These are phyloP conservation scores for Alentia gelatinosa DNA, from an alignment of 2,888 invertebrate species.

Conservation along the genomic window DNA sequence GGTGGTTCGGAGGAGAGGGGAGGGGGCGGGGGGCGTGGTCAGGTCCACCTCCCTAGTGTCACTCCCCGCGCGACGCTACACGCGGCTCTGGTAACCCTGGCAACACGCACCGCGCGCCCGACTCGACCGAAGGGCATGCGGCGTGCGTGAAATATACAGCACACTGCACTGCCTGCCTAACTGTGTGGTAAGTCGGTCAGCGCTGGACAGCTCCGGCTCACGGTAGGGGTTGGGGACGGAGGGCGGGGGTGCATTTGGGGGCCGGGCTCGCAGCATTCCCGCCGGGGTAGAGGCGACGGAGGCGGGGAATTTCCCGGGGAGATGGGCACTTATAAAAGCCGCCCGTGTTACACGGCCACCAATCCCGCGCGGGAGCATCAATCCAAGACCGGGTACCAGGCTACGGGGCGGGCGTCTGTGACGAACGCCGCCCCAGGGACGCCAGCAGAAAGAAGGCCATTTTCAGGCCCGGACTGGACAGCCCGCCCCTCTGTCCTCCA, in stretches of 20 bases:
- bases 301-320: constrained; percentile 4
- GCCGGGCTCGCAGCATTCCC: background rate
- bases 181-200: background rate
- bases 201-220: background rate
- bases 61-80: background rate
- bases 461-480: background rate
- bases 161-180: background rate
- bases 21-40: constrained; percentile 51
- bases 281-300: background rate
- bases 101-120: background rate
- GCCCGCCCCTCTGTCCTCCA: background rate
- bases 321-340: constrained; percentile 20
- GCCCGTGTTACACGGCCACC: background rate
- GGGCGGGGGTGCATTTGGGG: background rate
- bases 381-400: background rate
- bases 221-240: background rate
- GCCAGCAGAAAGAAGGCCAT: background rate
- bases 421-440: background rate
- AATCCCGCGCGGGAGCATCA: constrained; percentile 38
- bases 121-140: background rate
- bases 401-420: background rate
- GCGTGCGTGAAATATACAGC: background rate
- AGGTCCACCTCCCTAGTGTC: constrained; percentile 45
- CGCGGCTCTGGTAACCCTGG: background rate
- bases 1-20: no score